Percentiles rank a stretch among this genome's conserved stretches.
Evolutionary conservation across 2,888 invertebrate species (phyloP).

Genomic region (Drosophila histrio): DNA sequence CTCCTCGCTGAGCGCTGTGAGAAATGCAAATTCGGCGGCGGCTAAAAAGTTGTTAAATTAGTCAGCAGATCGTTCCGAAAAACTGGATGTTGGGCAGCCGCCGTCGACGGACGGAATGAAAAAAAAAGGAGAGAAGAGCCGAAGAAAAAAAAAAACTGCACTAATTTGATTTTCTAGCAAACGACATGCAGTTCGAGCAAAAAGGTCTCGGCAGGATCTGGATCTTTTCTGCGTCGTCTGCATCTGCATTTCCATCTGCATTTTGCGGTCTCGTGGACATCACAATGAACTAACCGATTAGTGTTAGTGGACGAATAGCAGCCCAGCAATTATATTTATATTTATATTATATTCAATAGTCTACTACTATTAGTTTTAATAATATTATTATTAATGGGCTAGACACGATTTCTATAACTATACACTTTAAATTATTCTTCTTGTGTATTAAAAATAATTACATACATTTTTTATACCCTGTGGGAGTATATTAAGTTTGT

Average conservation of each 20-base stretch:
- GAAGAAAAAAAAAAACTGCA: slow-evolving; percentile 60
- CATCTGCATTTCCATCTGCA: background rate
- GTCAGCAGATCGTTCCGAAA: slow-evolving; percentile 48
- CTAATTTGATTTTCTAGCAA: slow-evolving; percentile 62
- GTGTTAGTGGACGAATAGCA: background rate
- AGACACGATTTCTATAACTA: too few relatives aligned
- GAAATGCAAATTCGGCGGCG: slow-evolving; percentile 74
- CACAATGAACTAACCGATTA: background rate
- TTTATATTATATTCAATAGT: too few relatives aligned
- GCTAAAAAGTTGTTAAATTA: slow-evolving; percentile 63
- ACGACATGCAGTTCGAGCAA: slow-evolving; percentile 23
- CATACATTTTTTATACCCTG: too few relatives aligned
- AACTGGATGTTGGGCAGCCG: slow-evolving; percentile 39
- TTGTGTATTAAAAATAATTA: too few relatives aligned
- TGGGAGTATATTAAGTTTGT: too few relatives aligned
- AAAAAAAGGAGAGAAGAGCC: background rate
- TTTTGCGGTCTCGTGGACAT: background rate
- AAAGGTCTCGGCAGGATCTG: background rate
- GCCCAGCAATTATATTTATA: background rate
- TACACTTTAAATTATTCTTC: too few relatives aligned
- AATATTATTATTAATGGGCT: too few relatives aligned
- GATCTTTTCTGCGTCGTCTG: too few relatives aligned
- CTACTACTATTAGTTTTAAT: too few relatives aligned
- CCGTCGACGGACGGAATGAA: slow-evolving; percentile 10
- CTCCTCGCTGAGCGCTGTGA: slow-evolving; percentile 50